Conservation (phyloP, 1,140 invertebrate species). For the Drosophila melanica region DNA sequence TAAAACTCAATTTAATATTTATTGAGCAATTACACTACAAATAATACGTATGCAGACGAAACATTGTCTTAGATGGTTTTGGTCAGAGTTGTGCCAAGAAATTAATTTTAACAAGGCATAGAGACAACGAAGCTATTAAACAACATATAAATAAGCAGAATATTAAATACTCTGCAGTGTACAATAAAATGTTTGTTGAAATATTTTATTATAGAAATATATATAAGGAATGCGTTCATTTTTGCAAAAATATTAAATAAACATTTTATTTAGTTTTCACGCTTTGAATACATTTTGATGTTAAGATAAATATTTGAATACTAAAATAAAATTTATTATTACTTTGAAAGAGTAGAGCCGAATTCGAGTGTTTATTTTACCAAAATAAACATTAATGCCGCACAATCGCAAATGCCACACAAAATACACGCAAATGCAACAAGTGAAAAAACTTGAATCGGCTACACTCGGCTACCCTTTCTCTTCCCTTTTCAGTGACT, state of each 20-base stretch:
- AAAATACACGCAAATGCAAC: slow-evolving; percentile 61
- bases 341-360: slow-evolving; percentile 21
- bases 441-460: slow-evolving; percentile 62
- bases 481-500: background rate
- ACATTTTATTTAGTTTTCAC: no score
- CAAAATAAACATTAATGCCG: slow-evolving; percentile 47
- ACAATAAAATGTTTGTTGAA: no score
- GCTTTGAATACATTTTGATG: no score
- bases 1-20: slow-evolving; percentile 15
- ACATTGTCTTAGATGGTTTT: slow-evolving; percentile 27
- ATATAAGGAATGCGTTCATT: no score
- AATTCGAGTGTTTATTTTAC: background rate
- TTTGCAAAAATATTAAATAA: no score
- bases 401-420: slow-evolving; percentile 74
- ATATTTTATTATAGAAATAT: no score
- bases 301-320: no score
- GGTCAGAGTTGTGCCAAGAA: slow-evolving; percentile 27
- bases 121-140: slow-evolving; percentile 21
- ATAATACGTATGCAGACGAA: slow-evolving; percentile 4
- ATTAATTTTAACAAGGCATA: slow-evolving; percentile 50
- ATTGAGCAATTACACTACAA: slow-evolving; percentile 26
- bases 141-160: background rate
- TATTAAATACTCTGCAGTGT: background rate
- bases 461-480: slow-evolving; percentile 8
- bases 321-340: background rate